Conservation (phyloP, 2,113 vertebrate genomes). For the Saguinus midas region DNA sequence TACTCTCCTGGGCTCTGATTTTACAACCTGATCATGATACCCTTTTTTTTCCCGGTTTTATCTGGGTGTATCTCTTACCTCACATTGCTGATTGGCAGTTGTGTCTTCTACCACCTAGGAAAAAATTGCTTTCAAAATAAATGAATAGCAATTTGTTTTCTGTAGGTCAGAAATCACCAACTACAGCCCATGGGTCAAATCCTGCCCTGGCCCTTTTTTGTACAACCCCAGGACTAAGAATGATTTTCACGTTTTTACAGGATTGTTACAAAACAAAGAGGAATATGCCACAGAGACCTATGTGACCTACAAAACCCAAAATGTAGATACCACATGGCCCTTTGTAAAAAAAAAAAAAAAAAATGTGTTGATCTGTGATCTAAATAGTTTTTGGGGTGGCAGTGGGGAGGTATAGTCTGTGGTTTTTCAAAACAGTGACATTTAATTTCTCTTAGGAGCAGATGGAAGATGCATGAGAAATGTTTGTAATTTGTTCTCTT, state of each 20-base stretch:
- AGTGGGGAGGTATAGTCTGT: background rate
- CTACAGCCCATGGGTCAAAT: background rate
- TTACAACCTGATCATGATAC: rapidly evolving
- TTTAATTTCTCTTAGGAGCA: background rate
- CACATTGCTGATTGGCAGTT: background rate
- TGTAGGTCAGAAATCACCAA: background rate
- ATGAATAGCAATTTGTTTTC: background rate
- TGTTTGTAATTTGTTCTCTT: background rate
- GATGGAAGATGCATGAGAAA: background rate
- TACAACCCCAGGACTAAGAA: background rate
- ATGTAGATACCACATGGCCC: background rate
- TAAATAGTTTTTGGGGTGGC: background rate
- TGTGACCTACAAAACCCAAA: background rate
- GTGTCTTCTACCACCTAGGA: background rate
- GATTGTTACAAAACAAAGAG: background rate
- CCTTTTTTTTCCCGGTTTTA: background rate
- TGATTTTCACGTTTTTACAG: background rate
- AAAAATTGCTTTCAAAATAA: background rate
- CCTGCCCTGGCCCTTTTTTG: background rate
- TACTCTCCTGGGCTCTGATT: background rate
- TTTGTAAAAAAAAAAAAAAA: background rate
- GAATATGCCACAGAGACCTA: background rate
- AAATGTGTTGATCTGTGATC: background rate
- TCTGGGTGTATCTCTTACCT: background rate
- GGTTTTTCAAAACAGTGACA: background rate